Conservation (phyloP, 92 coral and sea anemone species). For the Palythoa grandis region DNA sequence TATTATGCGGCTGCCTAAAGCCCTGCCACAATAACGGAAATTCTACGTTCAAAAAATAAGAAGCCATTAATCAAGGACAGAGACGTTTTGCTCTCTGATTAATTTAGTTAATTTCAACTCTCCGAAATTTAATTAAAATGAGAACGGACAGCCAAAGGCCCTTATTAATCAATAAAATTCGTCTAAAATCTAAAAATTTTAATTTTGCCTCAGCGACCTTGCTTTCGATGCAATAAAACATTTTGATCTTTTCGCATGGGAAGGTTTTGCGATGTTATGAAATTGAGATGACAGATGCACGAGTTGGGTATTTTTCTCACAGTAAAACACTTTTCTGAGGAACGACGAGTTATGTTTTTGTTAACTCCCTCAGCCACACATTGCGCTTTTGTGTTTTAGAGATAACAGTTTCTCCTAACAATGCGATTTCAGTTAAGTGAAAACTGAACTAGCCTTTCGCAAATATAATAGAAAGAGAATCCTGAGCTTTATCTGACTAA, state of each 20-base stretch:
- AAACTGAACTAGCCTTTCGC: constrained; percentile 38
- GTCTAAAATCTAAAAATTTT: background rate
- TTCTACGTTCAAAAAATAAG: constrained; percentile 23
- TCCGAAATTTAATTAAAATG: constrained; percentile 45
- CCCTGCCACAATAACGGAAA: constrained; percentile 38
- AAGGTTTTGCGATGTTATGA: constrained; percentile 36
- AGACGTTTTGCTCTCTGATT: constrained; percentile 37
- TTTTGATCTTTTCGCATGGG: constrained; percentile 43
- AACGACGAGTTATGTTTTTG: constrained; percentile 39
- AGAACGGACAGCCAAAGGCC: constrained; percentile 29
- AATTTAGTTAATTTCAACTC: constrained; percentile 46
- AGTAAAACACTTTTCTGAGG: constrained; percentile 47
- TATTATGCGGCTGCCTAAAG: constrained; percentile 25
- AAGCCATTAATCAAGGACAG: constrained; percentile 50
- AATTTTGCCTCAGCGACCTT: constrained; percentile 39
- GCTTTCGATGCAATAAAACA: constrained; percentile 35
- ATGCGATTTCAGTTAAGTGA: constrained; percentile 38
- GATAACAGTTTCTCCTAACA: constrained; percentile 45
- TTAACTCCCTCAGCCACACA: constrained; percentile 46
- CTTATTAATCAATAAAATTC: constrained; percentile 33
- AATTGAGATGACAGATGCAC: constrained; percentile 33
- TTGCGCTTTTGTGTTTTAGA: constrained; percentile 47
- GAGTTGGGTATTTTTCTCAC: constrained; percentile 28
- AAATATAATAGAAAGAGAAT: constrained; percentile 32
- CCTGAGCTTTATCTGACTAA: constrained; percentile 6